phyloP scores from a whole-genome alignment of 2,888 invertebrate species.

The Ophion ventricosus region DNA sequence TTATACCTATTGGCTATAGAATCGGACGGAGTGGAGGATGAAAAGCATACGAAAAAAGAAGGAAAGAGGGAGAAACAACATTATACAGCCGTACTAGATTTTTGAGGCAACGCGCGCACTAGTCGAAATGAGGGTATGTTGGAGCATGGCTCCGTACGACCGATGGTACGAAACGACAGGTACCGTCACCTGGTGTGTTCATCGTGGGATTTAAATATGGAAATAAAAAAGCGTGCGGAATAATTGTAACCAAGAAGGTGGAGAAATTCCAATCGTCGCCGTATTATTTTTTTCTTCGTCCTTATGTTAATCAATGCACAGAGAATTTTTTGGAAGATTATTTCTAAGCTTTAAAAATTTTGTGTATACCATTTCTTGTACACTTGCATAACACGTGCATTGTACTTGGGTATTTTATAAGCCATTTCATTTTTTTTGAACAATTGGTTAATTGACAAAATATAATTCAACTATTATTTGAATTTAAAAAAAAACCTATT shows the following conservation, averaged over 20 bases:
- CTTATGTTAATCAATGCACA: too few species aligned
- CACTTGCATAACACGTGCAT: too few species aligned
- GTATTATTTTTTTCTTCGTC: too few species aligned
- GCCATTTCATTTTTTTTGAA: too few species aligned
- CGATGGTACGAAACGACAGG: conserved; percentile 27
- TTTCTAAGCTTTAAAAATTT: too few species aligned
- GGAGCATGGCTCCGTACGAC: conserved; percentile 1
- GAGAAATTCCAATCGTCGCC: not conserved
- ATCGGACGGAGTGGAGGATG: not conserved
- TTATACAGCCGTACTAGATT: conserved; percentile 10
- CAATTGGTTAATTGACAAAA: too few species aligned
- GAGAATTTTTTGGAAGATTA: too few species aligned
- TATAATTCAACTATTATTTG: too few species aligned
- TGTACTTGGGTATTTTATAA: too few species aligned
- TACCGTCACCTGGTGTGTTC: not conserved
- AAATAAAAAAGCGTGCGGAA: too few species aligned
- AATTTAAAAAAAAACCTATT: too few species aligned
- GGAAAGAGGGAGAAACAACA: not conserved
- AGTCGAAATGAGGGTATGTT: conserved; percentile 11
- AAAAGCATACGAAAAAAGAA: not conserved
- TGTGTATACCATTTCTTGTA: too few species aligned
- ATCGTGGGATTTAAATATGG: not conserved
- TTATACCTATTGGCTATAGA: conserved; percentile 25
- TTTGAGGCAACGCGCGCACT: not conserved
- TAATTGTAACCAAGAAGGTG: not conserved